Evolutionary conservation across 1,140 invertebrate species (phyloP), one percentile per base, ranked within the genome.

Genomic region (Ips typographus): DNA sequence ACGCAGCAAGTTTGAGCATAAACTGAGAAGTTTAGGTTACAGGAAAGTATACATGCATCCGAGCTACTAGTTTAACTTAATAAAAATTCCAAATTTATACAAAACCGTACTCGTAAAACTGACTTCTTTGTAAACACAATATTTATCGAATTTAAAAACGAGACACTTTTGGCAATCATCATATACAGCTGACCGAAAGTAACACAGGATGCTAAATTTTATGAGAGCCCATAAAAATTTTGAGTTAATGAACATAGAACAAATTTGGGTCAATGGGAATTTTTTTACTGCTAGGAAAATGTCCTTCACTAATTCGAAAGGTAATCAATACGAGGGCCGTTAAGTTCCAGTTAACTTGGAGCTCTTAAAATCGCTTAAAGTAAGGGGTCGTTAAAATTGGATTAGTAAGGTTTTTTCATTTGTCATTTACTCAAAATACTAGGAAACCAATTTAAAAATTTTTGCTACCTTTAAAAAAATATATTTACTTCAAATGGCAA

Each of bases 71-170:
- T 42, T 59, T 61, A 61, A 61, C 49, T 53, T 56, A 65, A 65
- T 65, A 65, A 65, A 65, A 63, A 22, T 53, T n/a, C n/a, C 40
- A 65, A 65, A 65, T 65, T 65, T 65, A 65, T 65, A 65, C 36
- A 65, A 40, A 56, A 52, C 55, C 56, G 47, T 65, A 40, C 40
- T 55, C 63, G 52, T 56, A 65, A 65, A 65, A 55, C 63, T 36
- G 40, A 40, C 8, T 65, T 53, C 63, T 65, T 65, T 65, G 52
- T 65, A 65, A 65, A 65, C 63, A 65, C 53, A 38, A 40, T 65
- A 56, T 65, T 65, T 65, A 43, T 65, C 38, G 40, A 63, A 63
- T 38, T 63, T 51, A 52, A 51, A 63, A 63, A 63, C 37, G 58
- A 49, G 44, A 44, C 22, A n/a, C 37, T 52, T 51, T 51, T 52